A percentile compares a stretch with the other conserved stretches of the same genome.
Conservation (phyloP, 1,140 invertebrate species). For the Platyura marginata region DNA sequence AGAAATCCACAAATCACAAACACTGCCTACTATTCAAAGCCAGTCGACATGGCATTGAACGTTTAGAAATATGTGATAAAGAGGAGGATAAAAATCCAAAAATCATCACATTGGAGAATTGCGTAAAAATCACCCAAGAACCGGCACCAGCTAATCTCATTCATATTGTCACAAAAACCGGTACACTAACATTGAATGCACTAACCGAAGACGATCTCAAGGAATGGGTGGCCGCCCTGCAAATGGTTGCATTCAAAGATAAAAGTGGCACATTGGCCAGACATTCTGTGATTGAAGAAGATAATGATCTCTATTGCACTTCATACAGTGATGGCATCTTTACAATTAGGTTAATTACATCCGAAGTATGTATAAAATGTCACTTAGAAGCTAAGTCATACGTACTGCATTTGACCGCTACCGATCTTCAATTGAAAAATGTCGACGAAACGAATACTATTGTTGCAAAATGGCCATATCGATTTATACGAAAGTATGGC, state of each 20-base stretch:
- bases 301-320: conserved; percentile 71
- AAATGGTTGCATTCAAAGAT: conserved; percentile 64
- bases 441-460: conserved; percentile 35
- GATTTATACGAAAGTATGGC: conserved; percentile 67
- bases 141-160: conserved; percentile 36
- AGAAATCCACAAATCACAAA: conserved; percentile 19
- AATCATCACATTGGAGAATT: conserved; percentile 67
- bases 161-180: conserved; percentile 50
- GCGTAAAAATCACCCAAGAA: conserved; percentile 61
- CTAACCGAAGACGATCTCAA: conserved; percentile 48
- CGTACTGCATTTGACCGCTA: conserved; percentile 48
- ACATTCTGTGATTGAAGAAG: conserved; percentile 47
- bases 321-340: conserved; percentile 57
- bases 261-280: conserved; percentile 16
- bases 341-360: conserved; percentile 53
- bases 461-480: conserved; percentile 70
- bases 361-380: conserved; percentile 58
- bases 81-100: conserved; percentile 46
- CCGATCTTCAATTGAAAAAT: conserved; percentile 51
- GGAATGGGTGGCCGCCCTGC: conserved; percentile 58
- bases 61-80: conserved; percentile 68
- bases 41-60: conserved; percentile 64
- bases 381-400: conserved; percentile 50
- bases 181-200: conserved; percentile 48
- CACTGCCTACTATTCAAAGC: conserved; percentile 45